A percentile compares a stretch with the other conserved stretches of the same genome.
These are phyloP conservation scores for Microctenopoma steveboyesi DNA, from an alignment of 2,797 vertebrate genomes.

Conservation along the genomic window DNA sequence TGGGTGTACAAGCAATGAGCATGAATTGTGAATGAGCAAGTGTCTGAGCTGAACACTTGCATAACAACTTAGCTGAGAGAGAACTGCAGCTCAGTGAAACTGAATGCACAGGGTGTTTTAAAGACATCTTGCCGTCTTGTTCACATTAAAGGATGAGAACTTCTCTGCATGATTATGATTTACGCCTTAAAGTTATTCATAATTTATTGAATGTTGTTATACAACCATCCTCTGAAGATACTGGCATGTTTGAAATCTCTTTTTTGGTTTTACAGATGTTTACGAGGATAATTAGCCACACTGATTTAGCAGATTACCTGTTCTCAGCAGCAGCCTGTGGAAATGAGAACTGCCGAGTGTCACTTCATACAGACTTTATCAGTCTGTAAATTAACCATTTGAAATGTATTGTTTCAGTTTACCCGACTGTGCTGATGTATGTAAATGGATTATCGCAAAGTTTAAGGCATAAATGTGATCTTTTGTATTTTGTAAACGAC, in stretches of 20 bases:
- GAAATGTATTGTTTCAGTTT: slow-evolving; percentile 21
- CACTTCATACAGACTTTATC: slow-evolving; percentile 40
- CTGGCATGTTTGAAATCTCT: slow-evolving; percentile 23
- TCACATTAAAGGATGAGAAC: slow-evolving; percentile 53
- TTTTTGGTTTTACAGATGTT: slow-evolving; percentile 42
- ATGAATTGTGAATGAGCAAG: slow-evolving; percentile 79
- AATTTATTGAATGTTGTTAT: slow-evolving; percentile 53
- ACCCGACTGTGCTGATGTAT: background rate
- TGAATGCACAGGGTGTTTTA: slow-evolving; percentile 44
- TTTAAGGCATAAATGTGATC: background rate
- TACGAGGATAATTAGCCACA: slow-evolving; percentile 37
- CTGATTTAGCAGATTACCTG: slow-evolving; percentile 45
- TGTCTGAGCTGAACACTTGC: slow-evolving; percentile 66
- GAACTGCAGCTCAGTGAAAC: slow-evolving; percentile 44
- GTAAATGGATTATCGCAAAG: background rate
- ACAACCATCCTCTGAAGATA: slow-evolving; percentile 30
- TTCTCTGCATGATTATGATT: slow-evolving; percentile 38
- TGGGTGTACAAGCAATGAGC: slow-evolving; percentile 59
- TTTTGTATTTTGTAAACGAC: background rate
- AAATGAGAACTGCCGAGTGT: slow-evolving; percentile 32
- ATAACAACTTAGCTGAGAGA: slow-evolving; percentile 65
- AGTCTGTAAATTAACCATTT: slow-evolving; percentile 36
- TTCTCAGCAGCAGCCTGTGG: slow-evolving; percentile 32
- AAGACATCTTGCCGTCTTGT: slow-evolving; percentile 65
- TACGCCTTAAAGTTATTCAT: slow-evolving; percentile 48